phyloP scores from a whole-genome alignment of 1,140 invertebrate genomes.

The Bombus affinis region DNA sequence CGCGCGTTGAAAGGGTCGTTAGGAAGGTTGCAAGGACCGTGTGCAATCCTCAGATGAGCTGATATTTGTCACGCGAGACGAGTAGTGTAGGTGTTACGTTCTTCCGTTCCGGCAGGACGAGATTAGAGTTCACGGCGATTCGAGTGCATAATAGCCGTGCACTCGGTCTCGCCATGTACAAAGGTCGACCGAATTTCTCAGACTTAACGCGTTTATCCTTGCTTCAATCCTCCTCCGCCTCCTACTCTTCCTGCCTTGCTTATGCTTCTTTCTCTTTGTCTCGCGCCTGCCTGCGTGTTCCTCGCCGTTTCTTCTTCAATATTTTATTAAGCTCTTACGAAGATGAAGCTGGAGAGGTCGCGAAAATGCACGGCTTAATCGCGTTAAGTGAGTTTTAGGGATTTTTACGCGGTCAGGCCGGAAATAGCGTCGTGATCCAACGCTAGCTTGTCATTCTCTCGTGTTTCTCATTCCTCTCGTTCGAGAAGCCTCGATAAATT shows the following conservation, averaged over 20 bases:
- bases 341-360: neutral
- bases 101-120: slow-evolving; percentile 13
- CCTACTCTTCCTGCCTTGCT: neutral
- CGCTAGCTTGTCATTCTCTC: neutral
- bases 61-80: slow-evolving; percentile 5
- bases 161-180: neutral
- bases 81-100: slow-evolving; percentile 28
- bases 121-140: slow-evolving; percentile 46
- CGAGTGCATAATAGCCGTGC: slow-evolving; percentile 17
- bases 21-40: slow-evolving; percentile 21
- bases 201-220: slow-evolving; percentile 28
- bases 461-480: neutral
- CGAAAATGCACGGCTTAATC: slow-evolving; percentile 1
- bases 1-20: neutral
- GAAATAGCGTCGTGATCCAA: neutral
- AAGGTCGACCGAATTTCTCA: slow-evolving; percentile 47
- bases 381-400: neutral
- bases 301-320: neutral
- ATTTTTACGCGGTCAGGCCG: neutral
- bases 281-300: too few species aligned
- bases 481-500: neutral
- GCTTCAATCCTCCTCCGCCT: neutral
- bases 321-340: slow-evolving; percentile 29
- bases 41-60: slow-evolving; percentile 11
- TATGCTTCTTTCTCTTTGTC: neutral